These are phyloP conservation scores for Nematolebias whitei DNA, from an alignment of 2,113 vertebrate genomes.

Conservation along the genomic window DNA sequence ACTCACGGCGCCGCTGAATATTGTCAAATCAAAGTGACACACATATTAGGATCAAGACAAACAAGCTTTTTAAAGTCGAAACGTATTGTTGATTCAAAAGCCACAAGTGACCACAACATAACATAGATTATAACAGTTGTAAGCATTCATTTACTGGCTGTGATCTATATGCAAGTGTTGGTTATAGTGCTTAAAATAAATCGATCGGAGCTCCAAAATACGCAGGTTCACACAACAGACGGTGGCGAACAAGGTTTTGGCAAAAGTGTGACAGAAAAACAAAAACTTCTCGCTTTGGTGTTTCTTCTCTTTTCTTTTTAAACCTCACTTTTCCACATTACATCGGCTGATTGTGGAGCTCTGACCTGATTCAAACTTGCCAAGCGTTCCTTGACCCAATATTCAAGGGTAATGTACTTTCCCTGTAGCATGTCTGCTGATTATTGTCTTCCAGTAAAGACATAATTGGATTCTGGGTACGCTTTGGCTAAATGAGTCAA, in stretches of 20 bases:
- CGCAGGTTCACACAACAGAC: neutral
- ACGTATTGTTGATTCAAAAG: too few species aligned
- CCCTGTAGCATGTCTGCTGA: conserved; percentile 26
- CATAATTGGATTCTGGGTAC: neutral
- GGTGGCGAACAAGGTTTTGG: neutral
- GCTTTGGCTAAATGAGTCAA: conserved; percentile 26
- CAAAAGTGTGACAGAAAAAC: conserved; percentile 7
- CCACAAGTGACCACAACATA: neutral
- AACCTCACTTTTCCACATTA: conserved; percentile 3
- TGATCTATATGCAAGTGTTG: neutral
- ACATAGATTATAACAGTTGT: neutral
- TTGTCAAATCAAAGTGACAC: neutral
- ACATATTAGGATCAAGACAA: neutral
- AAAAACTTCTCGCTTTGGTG: neutral
- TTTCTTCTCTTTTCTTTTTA: neutral
- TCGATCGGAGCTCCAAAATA: neutral
- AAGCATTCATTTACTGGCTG: neutral
- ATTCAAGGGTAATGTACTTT: conserved; percentile 43
- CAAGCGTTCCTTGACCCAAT: conserved; percentile 6
- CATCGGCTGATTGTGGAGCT: conserved; percentile 4
- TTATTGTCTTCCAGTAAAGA: conserved; percentile 42
- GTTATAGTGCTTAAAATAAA: conserved; percentile 9
- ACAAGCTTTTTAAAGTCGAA: too few species aligned
- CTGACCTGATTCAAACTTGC: conserved; percentile 34
- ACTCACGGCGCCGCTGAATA: neutral